Evolutionary conservation across 2,888 invertebrate species (phyloP), one percentile per base, ranked within the genome.

Genomic region (Drosophila parthenogenetica): DNA sequence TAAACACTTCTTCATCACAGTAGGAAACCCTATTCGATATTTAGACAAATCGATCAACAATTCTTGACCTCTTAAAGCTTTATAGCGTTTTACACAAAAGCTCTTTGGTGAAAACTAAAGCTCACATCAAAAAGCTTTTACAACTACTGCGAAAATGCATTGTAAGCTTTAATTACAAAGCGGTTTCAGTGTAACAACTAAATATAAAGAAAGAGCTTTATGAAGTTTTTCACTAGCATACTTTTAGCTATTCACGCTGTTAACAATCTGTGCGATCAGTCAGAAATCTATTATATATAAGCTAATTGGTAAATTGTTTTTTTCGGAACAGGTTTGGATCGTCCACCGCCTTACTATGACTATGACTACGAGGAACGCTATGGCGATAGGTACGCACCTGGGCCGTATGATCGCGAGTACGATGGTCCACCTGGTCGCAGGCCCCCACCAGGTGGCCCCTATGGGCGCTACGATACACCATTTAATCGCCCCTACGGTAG

Each of bases 321-420:
- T 29, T 29, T 39, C 11, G 8, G 2, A 35, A 14, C 39, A 92
- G 92, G 91, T 25, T 87, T 91, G n/a, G 92, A 91, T 68, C 89
- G 91, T 3, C 89, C 90, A 17, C 90, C 91, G 5, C 81, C 90
- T 5, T 90, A 91, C 72, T 91, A 91, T 43, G 92, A 92, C 62
- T 82, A 90, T 32, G 92, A 92, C 46, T 92, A 92, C 48, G 92
- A 92, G 42, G 92, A 91, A 51, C 88, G 92, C 2, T 92, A 91
- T 69, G 84, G 79, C 0, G 90, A 90, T 64, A 79, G 90, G 2
- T 89, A 79, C 69, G 61, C 78, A 2, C 61, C 75, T 2, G 89
- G 85, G 2, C 78, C 84, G 10, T 92, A 92, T 42, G 91, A 92
- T 77, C 86, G 92, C 14, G 92, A 92, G 59, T 92, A 90, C 49